Evolutionary conservation across 53 echinoderm and acorn worm genomes (phyloP), one percentile per base, ranked within the genome.

Genomic region (Crossaster papposus): DNA sequence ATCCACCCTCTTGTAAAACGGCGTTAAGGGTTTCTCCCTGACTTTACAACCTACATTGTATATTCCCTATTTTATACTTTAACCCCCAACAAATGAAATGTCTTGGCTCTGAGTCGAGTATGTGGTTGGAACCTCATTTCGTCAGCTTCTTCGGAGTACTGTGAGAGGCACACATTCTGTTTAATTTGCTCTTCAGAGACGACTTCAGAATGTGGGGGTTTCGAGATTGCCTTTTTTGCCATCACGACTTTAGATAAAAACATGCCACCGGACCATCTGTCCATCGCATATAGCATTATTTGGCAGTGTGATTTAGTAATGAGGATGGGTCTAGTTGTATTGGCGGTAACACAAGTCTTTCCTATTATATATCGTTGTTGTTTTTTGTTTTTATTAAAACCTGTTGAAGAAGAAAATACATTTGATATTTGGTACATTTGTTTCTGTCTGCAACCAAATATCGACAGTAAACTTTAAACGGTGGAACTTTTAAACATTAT

Each of bases 181-280:
- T 1, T 23, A 11, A 23, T 11, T 68, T 14, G 68, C 28, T 68
- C 3, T 26, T 68, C 68, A 68, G 68, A 68, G 3, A 68, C 24
- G 68, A 68, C 68, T 26, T 68, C 24, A 68, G 68, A 68, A n/a
- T n/a, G 36, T 33, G 17, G 33, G 36, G 33, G 36, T 74, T 74
- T 29, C 75, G 14, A 30, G 36, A 74, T 35, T 74, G 36, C 32
- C 35, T 33, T 74, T n/a, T 33, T 33, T 3, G 75, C 75, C 2
- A 74, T 33, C 75, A 74, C 36, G 75, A 74, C 36, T 32, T 13
- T 32, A 8, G 28, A 12, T 2, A 14, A 74, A 5, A 74, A 33
- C 14, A 33, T 7, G 36, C 22, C 3, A 74, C 75, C 75, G 36
- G 75, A 36, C 75, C 75, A 74, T 35, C 75, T 74, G 75, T 74